These are phyloP conservation scores for Abscondita cerata DNA, from an alignment of 2,888 invertebrate species.

Conservation along the genomic window DNA sequence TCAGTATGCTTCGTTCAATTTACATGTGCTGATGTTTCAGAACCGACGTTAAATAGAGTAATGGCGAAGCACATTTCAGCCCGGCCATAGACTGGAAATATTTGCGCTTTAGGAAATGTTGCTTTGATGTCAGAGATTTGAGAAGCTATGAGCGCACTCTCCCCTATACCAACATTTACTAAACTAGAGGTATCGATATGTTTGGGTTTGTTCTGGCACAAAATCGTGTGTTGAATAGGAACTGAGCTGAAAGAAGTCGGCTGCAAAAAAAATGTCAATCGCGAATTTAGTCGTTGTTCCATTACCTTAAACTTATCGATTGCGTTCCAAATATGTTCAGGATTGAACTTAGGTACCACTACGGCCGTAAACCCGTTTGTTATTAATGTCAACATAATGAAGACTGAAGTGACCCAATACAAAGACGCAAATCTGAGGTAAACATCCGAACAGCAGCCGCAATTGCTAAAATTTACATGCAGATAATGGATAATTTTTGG, in stretches of 20 bases:
- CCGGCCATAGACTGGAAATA: constrained; percentile 49
- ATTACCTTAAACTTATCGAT: constrained; percentile 17
- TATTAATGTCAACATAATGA: constrained; percentile 36
- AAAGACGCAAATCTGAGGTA: constrained; percentile 39
- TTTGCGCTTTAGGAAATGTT: constrained; percentile 48
- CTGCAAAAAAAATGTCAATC: background rate
- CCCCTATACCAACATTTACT: constrained; percentile 29
- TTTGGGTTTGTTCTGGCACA: background rate
- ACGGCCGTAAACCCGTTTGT: constrained; percentile 43
- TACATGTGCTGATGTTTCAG: too few species aligned
- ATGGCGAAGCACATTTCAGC: constrained; percentile 50
- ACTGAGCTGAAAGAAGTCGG: background rate
- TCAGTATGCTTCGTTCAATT: too few species aligned
- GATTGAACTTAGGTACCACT: constrained; percentile 37
- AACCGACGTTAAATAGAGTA: constrained; percentile 44
- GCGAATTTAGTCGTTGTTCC: too few species aligned
- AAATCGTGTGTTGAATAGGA: background rate
- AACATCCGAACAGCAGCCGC: background rate
- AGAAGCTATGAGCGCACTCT: constrained; percentile 27
- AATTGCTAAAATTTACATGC: too few species aligned
- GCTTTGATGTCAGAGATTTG: constrained; percentile 26
- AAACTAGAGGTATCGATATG: background rate
- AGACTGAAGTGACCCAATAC: constrained; percentile 48
- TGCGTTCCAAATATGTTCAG: constrained; percentile 4
- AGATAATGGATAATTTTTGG: too few species aligned